A percentile compares a stretch with the other conserved stretches of the same genome.
phyloP scores from a whole-genome alignment of 2,113 vertebrate genomes.

The Noturus placidus region DNA sequence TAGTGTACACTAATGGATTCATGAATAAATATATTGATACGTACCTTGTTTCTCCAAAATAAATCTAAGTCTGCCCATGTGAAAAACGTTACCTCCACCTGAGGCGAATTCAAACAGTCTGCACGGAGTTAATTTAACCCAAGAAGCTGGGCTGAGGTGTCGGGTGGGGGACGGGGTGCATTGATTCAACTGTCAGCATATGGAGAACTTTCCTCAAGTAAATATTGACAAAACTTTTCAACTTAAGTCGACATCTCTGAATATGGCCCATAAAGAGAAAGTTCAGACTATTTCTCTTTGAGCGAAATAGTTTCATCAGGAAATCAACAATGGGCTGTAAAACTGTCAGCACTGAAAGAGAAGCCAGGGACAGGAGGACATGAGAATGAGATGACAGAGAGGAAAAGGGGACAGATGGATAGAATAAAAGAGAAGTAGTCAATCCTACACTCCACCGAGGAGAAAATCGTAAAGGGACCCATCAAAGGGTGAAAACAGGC shows the following conservation, averaged over 20 bases:
- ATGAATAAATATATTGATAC: too few relatives aligned
- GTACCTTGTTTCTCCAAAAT: too few relatives aligned
- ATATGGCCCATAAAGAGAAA: not conserved
- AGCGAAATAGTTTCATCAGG: conserved; percentile 27
- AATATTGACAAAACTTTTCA: not conserved
- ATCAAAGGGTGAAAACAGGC: conserved; percentile 32
- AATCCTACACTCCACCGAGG: not conserved
- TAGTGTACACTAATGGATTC: too few relatives aligned
- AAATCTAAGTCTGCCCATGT: too few relatives aligned
- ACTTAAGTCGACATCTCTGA: not conserved
- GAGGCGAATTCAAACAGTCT: too few relatives aligned
- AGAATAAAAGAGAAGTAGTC: conserved; percentile 18
- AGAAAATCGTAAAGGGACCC: conserved; percentile 31
- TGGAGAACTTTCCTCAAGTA: not conserved
- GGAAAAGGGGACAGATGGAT: not conserved
- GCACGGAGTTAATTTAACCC: too few relatives aligned
- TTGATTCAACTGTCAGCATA: not conserved
- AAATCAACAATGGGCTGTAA: conserved; percentile 10
- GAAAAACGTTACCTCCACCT: too few relatives aligned
- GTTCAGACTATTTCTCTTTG: conserved; percentile 1
- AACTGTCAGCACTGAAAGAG: conserved; percentile 1
- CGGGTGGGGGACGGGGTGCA: too few relatives aligned
- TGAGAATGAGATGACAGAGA: conserved; percentile 31
- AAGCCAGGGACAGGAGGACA: conserved; percentile 2
- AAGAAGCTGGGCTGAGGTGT: too few relatives aligned